Evolutionary conservation across 2,888 invertebrate genomes (phyloP), one percentile per base, ranked within the genome.

Genomic region (Drosophila atripex): DNA sequence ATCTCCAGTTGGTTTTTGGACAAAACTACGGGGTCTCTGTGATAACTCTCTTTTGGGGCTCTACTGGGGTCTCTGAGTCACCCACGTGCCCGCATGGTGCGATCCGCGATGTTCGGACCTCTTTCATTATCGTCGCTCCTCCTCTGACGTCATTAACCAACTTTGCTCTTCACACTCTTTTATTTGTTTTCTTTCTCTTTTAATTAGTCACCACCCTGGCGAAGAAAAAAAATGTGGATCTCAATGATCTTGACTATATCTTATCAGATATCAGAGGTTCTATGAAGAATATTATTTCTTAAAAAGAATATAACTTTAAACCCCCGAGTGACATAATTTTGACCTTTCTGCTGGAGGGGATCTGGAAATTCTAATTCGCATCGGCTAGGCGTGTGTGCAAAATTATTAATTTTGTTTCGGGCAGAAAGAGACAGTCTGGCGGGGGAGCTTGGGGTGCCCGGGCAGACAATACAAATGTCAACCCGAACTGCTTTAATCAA

Each of bases 361-460:
- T 58, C 65, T 66, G 51, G 64, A 69, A 69, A 50, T 69, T 73
- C 51, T 53, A 74, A 38, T 63, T 56, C 35, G 23, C 32, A 41
- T 53, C 21, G 7, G 32, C 38, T n/a, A n/a, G 18, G 18, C 18
- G 25, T 57, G 50, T 56, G 51, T 73, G 60, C 70, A 56, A 78
- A 86, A 52, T 83, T 83, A 86, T 80, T 85, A 86, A 83, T 86
- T 76, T 76, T 70, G 45, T 78, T 78, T 84, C 51, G 49, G 65
- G 56, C 72, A 43, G 32, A 25, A 53, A 45, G 9, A 30, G 57
- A 43, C 52, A 35, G 39, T 39, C 5, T 38, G 12, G n/a, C 35
- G 35, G 12, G n/a, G n/a, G n/a, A n/a, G n/a, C n/a, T 38, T 11
- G 39, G 45, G 35, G 32, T 3, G 25, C 28, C 7, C 8, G 7